Percentiles rank a stretch among this genome's conserved stretches.
Evolutionary conservation across 2,113 vertebrate species (phyloP).

Genomic region (Motacilla alba): DNA sequence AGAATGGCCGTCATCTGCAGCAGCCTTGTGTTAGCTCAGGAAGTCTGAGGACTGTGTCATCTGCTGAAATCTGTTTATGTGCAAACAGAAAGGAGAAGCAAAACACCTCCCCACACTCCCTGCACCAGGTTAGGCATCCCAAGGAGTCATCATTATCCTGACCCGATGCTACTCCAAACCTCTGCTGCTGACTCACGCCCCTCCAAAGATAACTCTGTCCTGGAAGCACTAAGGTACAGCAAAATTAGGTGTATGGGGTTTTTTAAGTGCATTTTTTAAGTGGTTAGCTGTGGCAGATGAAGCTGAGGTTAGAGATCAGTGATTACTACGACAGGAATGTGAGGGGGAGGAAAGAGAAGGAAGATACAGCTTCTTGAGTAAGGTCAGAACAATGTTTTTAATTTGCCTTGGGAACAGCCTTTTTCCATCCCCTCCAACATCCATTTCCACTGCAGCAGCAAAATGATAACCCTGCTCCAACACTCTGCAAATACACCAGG

Average conservation of each 20-base stretch:
- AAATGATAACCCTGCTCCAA: not conserved
- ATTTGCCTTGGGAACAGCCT: conserved; percentile 31
- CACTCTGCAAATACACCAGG: not conserved
- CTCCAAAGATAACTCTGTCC: not conserved
- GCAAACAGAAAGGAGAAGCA: conserved; percentile 53
- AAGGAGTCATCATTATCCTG: not conserved
- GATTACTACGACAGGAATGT: conserved; percentile 55
- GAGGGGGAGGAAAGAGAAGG: conserved; percentile 46
- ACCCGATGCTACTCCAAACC: not conserved
- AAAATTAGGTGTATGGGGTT: not conserved
- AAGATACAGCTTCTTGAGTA: conserved; percentile 45
- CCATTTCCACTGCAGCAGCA: not conserved
- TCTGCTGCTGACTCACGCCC: not conserved
- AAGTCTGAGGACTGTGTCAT: conserved; percentile 56
- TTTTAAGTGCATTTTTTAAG: not conserved
- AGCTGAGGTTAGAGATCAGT: conserved; percentile 55
- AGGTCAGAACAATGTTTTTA: conserved; percentile 53
- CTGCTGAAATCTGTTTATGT: conserved; percentile 43
- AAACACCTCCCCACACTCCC: not conserved
- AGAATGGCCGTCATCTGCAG: conserved; percentile 9
- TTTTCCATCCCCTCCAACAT: not conserved
- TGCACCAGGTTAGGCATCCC: not conserved
- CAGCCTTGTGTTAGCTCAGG: conserved; percentile 34
- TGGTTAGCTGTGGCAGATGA: conserved; percentile 1
- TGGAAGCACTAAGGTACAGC: not conserved